These are phyloP conservation scores for Cyanoliseus patagonus DNA, from an alignment of 2,113 vertebrate genomes.

Conservation along the genomic window DNA sequence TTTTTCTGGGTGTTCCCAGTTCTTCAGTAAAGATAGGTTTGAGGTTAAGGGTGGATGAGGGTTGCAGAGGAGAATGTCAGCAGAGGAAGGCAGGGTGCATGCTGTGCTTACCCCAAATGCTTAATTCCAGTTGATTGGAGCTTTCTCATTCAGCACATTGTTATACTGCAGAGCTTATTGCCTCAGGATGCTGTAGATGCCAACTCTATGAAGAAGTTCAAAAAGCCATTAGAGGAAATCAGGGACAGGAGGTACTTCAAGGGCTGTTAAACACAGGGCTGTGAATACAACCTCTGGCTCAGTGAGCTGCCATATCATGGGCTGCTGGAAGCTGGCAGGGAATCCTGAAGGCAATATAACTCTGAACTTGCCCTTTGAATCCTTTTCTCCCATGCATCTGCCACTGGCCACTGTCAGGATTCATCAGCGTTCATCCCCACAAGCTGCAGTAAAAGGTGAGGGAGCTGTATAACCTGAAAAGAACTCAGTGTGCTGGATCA, in stretches of 20 bases:
- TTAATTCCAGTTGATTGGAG: not conserved
- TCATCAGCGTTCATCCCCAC: not conserved
- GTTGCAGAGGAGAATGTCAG: not conserved
- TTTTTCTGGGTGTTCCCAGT: not conserved
- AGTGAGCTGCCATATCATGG: not conserved
- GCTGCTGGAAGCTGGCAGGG: not conserved
- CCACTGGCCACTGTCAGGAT: not conserved
- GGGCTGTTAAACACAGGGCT: constrained; percentile 5
- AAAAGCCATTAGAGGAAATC: not conserved
- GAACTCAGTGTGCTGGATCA: not conserved
- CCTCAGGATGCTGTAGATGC: not conserved
- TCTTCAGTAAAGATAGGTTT: not conserved
- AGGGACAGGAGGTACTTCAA: constrained; percentile 35
- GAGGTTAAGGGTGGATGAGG: not conserved
- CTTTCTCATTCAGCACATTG: not conserved
- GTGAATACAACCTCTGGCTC: not conserved
- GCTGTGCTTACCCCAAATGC: not conserved
- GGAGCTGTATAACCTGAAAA: not conserved
- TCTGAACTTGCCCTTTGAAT: not conserved
- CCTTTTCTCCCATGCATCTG: not conserved
- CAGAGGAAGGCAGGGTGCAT: not conserved
- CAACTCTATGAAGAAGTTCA: not conserved
- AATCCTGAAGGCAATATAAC: not conserved
- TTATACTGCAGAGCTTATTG: not conserved
- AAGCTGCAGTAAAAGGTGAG: not conserved